A percentile compares a stretch with the other conserved stretches of the same genome.
Conservation (phyloP, 2,797 vertebrate genomes). For the Caiman crocodilus region DNA sequence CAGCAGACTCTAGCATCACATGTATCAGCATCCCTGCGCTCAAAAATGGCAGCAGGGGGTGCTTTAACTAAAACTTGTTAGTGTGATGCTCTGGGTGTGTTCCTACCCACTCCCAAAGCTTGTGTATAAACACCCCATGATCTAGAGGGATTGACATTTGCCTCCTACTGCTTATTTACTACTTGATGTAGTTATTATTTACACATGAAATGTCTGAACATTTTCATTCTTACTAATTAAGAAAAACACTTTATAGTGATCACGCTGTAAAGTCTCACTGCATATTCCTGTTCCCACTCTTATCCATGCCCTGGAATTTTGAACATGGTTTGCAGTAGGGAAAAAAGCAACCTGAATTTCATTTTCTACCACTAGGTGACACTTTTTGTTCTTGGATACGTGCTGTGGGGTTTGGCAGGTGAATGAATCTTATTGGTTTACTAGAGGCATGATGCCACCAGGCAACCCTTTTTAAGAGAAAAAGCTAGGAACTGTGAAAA, state of each 20-base stretch:
- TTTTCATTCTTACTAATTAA: not conserved
- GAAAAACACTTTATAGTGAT: not conserved
- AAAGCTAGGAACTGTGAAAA: slow-evolving; percentile 51
- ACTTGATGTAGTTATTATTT: not conserved
- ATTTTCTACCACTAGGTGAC: slow-evolving; percentile 68
- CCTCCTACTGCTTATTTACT: too few relatives aligned
- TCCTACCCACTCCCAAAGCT: too few relatives aligned
- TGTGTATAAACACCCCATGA: too few relatives aligned
- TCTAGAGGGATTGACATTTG: too few relatives aligned
- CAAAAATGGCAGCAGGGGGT: too few relatives aligned
- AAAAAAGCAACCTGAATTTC: not conserved
- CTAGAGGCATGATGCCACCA: slow-evolving; percentile 68
- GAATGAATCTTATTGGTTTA: slow-evolving; percentile 73
- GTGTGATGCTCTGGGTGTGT: too few relatives aligned
- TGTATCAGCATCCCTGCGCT: too few relatives aligned
- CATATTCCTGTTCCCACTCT: not conserved
- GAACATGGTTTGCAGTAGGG: not conserved
- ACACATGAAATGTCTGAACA: not conserved
- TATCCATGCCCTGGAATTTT: not conserved
- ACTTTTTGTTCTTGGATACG: slow-evolving; percentile 53
- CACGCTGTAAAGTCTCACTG: not conserved
- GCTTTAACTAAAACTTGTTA: too few relatives aligned
- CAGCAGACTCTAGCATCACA: too few relatives aligned
- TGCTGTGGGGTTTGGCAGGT: slow-evolving; percentile 53
- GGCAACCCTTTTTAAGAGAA: slow-evolving; percentile 80